Evolutionary conservation across 2,797 vertebrate species (phyloP).

Genomic region (Gila robusta): DNA sequence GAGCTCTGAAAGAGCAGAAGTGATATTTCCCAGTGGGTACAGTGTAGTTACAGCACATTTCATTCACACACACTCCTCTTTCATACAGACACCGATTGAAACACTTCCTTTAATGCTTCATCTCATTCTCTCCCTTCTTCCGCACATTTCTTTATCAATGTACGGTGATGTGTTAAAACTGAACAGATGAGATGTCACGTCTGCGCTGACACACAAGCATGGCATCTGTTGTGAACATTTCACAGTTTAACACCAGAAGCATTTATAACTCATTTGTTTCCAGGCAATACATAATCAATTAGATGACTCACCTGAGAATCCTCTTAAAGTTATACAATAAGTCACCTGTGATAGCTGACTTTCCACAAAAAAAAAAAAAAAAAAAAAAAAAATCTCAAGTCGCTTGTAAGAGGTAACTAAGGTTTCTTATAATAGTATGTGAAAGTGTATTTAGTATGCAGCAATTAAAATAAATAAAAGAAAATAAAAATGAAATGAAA

Average conservation of each 20-base stretch:
- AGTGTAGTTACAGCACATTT: not conserved
- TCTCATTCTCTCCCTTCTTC: constrained; percentile 19
- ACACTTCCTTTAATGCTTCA: constrained; percentile 1
- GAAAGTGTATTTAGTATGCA: not conserved
- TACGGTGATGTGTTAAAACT: not conserved
- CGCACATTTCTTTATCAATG: constrained; percentile 1
- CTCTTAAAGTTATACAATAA: not conserved
- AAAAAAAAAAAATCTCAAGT: not conserved
- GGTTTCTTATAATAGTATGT: not conserved
- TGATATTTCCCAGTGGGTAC: not conserved
- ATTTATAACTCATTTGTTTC: constrained; percentile 3
- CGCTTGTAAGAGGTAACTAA: not conserved
- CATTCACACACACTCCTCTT: not conserved
- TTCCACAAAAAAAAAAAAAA: not conserved
- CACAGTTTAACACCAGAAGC: constrained; percentile 18
- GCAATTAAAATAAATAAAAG: not conserved
- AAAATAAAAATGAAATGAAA: no score
- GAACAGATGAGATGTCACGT: not conserved
- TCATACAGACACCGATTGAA: not conserved
- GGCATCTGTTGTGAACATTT: constrained; percentile 31
- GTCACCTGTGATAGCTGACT: not conserved
- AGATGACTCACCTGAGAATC: not conserved
- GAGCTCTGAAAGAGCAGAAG: not conserved
- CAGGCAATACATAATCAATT: not conserved
- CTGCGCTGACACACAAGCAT: not conserved